Base-by-base conservation (phyloP, 2,797 vertebrate genomes). In the Cottoperca gobio region DNA sequence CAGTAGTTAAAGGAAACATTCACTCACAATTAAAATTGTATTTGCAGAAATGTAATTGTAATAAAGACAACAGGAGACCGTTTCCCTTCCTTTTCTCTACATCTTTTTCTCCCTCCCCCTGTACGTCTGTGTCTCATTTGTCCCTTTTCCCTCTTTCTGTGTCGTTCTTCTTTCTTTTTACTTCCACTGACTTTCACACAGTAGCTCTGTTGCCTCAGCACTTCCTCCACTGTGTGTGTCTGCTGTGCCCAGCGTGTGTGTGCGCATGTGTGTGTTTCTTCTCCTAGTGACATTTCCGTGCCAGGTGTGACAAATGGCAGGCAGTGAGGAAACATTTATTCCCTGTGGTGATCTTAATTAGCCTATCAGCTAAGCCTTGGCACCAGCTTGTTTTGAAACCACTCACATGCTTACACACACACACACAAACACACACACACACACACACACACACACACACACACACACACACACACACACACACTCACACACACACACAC, bases 231-330 rank as follows among this genome's bases (percentile, higher is more conserved):
- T 66, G 71, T 55, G 55, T 76, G 66, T 70, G 62, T 78, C 63
- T 69, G 40, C 67, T 71, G 55, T 1, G 53, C 26, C 14, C 57
- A 40, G 54, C 59, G 52, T 48, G 65, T 58, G 40, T 52, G 43
- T 60, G 55, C 43, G 26, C 3, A 40, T 8, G 49, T 53, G 64
- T 78, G 73, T 68, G 50, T 82, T 74, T 86, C 79, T 81, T 87
- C 71, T 91, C 69, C 66, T 57, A 46, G 87, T 93, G 92, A 94
- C 92, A 92, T 92, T 93, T 93, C 89, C 78, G 83, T 93, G 91
- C 93, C 93, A 94, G 92, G 93, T 94, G 93, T 94, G 93, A 94
- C 93, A 93, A 94, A 94, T 93, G 92, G 93, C 91, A 89, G 91
- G 84, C 89, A 85, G 84, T 91, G 91, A 91, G 89, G 92, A 93